Evolutionary conservation across 2,797 vertebrate species (phyloP).

Genomic region (Galago senegalensis): DNA sequence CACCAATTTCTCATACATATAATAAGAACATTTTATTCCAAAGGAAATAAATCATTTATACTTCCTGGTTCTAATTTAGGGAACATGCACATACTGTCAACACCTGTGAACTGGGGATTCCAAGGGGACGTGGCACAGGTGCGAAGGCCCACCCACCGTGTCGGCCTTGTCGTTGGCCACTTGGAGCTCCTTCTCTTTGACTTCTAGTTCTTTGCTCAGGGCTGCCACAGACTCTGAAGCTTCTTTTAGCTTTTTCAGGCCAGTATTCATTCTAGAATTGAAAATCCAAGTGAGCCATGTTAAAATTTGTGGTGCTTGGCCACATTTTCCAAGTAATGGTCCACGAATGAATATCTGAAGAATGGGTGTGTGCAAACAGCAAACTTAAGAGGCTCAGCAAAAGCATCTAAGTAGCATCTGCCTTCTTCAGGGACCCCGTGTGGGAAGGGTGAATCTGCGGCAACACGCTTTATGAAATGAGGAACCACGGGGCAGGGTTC

Average conservation of each 20-base stretch:
- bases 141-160: slow-evolving; percentile 89
- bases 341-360: not conserved
- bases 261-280: slow-evolving; percentile 95
- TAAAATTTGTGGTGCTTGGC: not conserved
- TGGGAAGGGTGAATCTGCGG: not conserved
- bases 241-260: slow-evolving; percentile 97
- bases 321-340: not conserved
- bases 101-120: not conserved
- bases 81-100: not conserved
- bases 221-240: slow-evolving; percentile 95
- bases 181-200: slow-evolving; percentile 96
- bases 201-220: slow-evolving; percentile 95
- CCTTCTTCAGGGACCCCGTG: accelerated
- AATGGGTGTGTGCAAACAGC: not conserved
- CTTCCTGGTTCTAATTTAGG: not conserved
- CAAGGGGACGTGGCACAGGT: accelerated
- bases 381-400: not conserved
- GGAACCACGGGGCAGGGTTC: not conserved
- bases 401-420: not conserved
- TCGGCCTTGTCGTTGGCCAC: slow-evolving; percentile 97
- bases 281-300: slow-evolving; percentile 62
- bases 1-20: not conserved
- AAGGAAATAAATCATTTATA: not conserved
- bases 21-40: not conserved
- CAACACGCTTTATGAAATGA: accelerated